Evolutionary conservation across 30 jellyfish, hydroid and myxozoan genomes (phyloP).

Genomic region (Hydra vulgaris): DNA sequence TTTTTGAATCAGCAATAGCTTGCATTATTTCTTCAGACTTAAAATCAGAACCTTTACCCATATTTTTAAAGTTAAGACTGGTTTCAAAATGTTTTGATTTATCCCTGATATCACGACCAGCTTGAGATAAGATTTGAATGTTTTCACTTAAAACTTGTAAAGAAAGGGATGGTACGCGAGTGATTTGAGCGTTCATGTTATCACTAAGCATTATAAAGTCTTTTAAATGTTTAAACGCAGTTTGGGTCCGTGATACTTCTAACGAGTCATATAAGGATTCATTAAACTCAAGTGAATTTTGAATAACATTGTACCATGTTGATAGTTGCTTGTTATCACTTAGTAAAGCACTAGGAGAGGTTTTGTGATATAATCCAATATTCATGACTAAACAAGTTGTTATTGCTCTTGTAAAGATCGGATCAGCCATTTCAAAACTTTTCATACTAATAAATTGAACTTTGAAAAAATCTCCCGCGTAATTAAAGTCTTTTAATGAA

Average conservation of each 20-base stretch:
- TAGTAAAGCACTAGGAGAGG: background rate
- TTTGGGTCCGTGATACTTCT: slow-evolving; percentile 9
- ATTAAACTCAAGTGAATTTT: background rate
- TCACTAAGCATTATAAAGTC: slow-evolving; percentile 4
- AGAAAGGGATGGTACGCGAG: slow-evolving; percentile 20
- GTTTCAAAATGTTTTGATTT: slow-evolving; percentile 9
- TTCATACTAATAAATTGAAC: slow-evolving; percentile 12
- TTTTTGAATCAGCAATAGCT: slow-evolving; percentile 6
- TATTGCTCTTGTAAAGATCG: slow-evolving; percentile 11
- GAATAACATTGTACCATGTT: slow-evolving; percentile 6
- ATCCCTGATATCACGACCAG: slow-evolving; percentile 20
- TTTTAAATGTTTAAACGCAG: slow-evolving; percentile 8
- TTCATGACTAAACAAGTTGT: slow-evolving; percentile 17
- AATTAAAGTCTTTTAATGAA: background rate
- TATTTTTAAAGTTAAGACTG: background rate
- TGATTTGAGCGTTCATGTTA: background rate
- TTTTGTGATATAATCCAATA: slow-evolving; percentile 11
- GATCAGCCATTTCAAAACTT: background rate
- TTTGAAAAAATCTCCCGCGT: too few species aligned
- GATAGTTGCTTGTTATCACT: background rate
- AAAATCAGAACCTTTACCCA: background rate
- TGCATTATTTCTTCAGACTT: background rate
- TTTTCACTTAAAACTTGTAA: slow-evolving; percentile 11
- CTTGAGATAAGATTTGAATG: slow-evolving; percentile 14
- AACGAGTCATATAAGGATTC: background rate